A percentile compares a stretch with the other conserved stretches of the same genome.
phyloP scores from a whole-genome alignment of 2,888 invertebrate species.

The Andrena chrysosceles region DNA sequence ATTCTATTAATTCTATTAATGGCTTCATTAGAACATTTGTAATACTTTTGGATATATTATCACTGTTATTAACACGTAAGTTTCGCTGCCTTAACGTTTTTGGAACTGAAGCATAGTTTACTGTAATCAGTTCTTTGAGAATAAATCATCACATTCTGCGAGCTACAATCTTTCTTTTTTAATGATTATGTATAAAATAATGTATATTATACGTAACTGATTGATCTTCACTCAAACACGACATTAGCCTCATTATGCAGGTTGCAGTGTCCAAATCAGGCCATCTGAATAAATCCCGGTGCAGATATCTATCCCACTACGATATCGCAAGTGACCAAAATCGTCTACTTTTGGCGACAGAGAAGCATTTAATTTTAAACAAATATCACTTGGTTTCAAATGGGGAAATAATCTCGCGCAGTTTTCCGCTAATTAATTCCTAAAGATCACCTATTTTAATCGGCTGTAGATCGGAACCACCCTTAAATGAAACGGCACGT shows the following conservation, averaged over 20 bases:
- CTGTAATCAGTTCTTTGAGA: slow-evolving; percentile 54
- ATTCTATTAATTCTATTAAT: slow-evolving; percentile 47
- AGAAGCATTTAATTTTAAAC: too few relatives aligned
- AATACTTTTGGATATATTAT: slow-evolving; percentile 46
- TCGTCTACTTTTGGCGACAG: too few relatives aligned
- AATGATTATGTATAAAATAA: slow-evolving; percentile 14
- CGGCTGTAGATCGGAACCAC: too few relatives aligned
- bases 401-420: too few relatives aligned
- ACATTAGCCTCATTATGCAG: slow-evolving; percentile 24
- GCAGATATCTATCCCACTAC: too few relatives aligned
- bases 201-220: background rate
- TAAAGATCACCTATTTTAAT: too few relatives aligned
- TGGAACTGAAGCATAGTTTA: slow-evolving; percentile 47
- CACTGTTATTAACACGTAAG: slow-evolving; percentile 42
- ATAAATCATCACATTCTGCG: slow-evolving; percentile 51
- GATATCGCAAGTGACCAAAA: too few relatives aligned
- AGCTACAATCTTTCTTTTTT: slow-evolving; percentile 7
- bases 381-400: too few relatives aligned
- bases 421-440: too few relatives aligned
- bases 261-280: too few relatives aligned
- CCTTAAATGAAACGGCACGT: too few relatives aligned
- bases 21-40: slow-evolving; percentile 37
- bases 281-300: too few relatives aligned
- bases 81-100: slow-evolving; percentile 50
- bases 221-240: slow-evolving; percentile 1